These are phyloP conservation scores for Chrysolina americana DNA, from an alignment of 2,888 invertebrate species.

Conservation along the genomic window DNA sequence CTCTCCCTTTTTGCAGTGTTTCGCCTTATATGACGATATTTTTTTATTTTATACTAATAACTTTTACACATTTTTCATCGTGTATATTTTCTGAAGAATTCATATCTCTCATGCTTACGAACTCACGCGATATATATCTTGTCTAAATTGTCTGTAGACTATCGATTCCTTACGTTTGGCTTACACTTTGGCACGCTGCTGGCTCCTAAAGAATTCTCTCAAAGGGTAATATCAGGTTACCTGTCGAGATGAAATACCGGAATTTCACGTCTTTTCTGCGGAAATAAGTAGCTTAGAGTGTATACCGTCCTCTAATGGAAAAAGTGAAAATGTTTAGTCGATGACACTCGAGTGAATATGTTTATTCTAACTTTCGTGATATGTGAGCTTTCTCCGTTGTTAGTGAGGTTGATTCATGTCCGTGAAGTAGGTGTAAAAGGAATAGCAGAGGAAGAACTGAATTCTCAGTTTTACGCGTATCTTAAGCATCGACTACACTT, in stretches of 20 bases:
- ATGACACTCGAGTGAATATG: background rate
- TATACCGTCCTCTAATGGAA: constrained; percentile 3
- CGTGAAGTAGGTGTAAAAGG: background rate
- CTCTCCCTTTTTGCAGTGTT: no score
- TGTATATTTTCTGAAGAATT: no score
- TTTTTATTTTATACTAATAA: no score
- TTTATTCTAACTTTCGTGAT: background rate
- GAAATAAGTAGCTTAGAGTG: background rate
- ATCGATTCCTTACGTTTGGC: no score
- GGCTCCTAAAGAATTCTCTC: background rate
- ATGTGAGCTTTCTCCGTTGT: constrained; percentile 15
- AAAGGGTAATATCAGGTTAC: background rate
- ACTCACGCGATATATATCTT: no score
- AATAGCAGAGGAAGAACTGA: background rate
- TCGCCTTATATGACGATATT: no score
- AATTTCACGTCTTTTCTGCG: constrained; percentile 3
- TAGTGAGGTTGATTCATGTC: background rate
- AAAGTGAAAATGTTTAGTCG: constrained; percentile 14
- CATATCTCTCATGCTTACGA: no score
- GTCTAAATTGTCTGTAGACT: no score
- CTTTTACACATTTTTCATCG: no score
- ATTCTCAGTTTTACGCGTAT: no score
- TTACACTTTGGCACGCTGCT: background rate
- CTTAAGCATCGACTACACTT: no score
- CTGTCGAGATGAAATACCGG: background rate